Base-by-base conservation (phyloP, 37 sponge, comb jelly and placozoan species). In the Beroe ovata region DNA sequence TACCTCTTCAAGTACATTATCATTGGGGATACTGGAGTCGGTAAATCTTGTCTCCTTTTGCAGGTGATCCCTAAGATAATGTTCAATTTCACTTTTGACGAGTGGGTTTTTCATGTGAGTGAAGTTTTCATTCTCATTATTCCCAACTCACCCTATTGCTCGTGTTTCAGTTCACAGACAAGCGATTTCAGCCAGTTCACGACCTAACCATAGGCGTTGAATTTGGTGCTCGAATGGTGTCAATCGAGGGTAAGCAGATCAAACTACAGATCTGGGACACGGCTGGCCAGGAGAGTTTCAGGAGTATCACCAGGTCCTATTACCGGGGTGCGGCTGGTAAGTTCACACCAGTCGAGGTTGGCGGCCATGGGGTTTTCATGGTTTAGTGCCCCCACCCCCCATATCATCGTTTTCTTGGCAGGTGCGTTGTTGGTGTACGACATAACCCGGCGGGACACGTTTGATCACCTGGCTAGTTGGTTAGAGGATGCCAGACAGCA, bases 201-300 rank as follows among this genome's bases (percentile, higher is more conserved):
- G 99, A 98, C 77, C 92, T 98, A 37, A 98, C 99, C 22, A 98
- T 98, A 60, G 96, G 99, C 1, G 99, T 97, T 26, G 99, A 97
- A 89, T 97, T 97, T 89, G 99, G 99, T 36, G 99, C 99, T 2
- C 90, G 99, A 30, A 97, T 97, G 99, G 95, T 97, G 39, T 94
- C 91, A 58, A 97, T 97, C 72, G 99, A 97, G 90, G 95, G 95
- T 6, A 97, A 97, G 42, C 99, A 97, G 90, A 95, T 97, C 81
- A 97, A 97, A 84, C 92, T 97, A 29, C 99, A 97, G 89, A 97
- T 97, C 20, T 97, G 99, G 99, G 99, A 97, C 89, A 97, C 99
- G 6, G 99, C 99, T 35, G 99, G 99, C 22, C 99, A 97, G 88
- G 99, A 97, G 91, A 94, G 95, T 22, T 97, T 97, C 90, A 88